Conservation (phyloP, 2,113 vertebrate genomes). For the Thunnus maccoyii region DNA sequence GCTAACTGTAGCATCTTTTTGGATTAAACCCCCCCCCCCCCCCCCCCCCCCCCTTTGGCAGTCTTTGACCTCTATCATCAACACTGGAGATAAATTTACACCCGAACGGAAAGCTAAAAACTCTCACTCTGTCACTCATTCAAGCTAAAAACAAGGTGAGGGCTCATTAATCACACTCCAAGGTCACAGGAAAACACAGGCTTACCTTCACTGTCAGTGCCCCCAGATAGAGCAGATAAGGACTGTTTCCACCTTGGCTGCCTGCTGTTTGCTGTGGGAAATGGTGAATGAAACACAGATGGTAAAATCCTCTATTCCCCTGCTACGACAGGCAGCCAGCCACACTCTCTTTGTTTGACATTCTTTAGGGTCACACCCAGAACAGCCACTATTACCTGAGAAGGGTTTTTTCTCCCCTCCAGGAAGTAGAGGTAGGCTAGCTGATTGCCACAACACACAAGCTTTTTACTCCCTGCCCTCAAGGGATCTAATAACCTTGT, state of each 20-base stretch:
- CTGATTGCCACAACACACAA: conserved; percentile 26
- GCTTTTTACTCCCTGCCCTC: conserved; percentile 26
- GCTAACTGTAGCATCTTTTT: conserved; percentile 2
- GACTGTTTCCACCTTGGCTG: conserved; percentile 23
- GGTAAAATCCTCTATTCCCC: conserved; percentile 49
- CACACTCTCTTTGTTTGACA: conserved; percentile 79
- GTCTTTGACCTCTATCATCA: not conserved
- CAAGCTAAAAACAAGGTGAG: not conserved
- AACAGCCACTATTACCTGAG: conserved; percentile 72
- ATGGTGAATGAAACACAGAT: conserved; percentile 16
- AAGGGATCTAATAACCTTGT: conserved; percentile 58
- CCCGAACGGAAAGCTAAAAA: not conserved
- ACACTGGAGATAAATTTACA: not conserved
- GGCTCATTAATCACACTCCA: conserved; percentile 13
- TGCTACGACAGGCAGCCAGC: conserved; percentile 28
- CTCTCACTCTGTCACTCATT: not conserved
- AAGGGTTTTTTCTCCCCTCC: conserved; percentile 47
- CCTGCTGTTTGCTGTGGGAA: conserved; percentile 49
- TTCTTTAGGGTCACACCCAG: conserved; percentile 89
- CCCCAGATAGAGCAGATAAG: conserved; percentile 16
- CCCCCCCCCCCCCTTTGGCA: not conserved
- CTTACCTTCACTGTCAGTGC: conserved; percentile 53
- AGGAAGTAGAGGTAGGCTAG: conserved; percentile 45
- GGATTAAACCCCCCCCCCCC: not conserved
- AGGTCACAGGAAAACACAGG: conserved; percentile 47